phyloP scores from a whole-genome alignment of 2,797 vertebrate species.

The Hipposideros larvatus region DNA sequence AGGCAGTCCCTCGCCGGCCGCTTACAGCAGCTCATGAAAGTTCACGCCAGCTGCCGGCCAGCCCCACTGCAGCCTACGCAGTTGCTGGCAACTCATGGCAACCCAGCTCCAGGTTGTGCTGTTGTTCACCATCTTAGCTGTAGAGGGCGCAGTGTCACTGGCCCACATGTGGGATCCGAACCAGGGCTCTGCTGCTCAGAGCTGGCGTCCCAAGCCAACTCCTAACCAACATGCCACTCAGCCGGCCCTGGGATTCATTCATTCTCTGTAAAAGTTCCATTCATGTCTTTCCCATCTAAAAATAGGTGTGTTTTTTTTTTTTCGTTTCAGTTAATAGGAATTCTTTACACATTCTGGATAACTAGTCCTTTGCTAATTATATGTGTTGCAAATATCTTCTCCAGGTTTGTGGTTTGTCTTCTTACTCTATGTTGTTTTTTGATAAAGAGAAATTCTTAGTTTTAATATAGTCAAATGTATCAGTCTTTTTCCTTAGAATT shows the following conservation, averaged over 20 bases:
- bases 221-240: no score
- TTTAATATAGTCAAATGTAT: neutral
- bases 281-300: slow-evolving; percentile 36
- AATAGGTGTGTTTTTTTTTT: neutral
- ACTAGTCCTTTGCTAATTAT: slow-evolving; percentile 8
- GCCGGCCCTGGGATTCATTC: neutral
- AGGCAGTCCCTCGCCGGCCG: no score
- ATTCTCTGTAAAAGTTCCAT: neutral
- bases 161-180: no score
- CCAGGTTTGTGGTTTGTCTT: neutral
- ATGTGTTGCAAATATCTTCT: neutral
- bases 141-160: no score
- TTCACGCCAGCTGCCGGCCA: no score
- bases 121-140: no score
- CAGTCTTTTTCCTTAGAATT: slow-evolving; percentile 6
- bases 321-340: slow-evolving; percentile 40
- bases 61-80: no score
- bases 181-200: no score
- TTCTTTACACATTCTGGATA: slow-evolving; percentile 44
- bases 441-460: neutral
- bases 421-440: neutral
- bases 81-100: no score
- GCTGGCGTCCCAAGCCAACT: no score
- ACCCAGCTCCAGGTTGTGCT: no score
- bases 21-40: no score